These are phyloP conservation scores for Drosophila pandora DNA, from an alignment of 1,140 invertebrate genomes.

Conservation along the genomic window DNA sequence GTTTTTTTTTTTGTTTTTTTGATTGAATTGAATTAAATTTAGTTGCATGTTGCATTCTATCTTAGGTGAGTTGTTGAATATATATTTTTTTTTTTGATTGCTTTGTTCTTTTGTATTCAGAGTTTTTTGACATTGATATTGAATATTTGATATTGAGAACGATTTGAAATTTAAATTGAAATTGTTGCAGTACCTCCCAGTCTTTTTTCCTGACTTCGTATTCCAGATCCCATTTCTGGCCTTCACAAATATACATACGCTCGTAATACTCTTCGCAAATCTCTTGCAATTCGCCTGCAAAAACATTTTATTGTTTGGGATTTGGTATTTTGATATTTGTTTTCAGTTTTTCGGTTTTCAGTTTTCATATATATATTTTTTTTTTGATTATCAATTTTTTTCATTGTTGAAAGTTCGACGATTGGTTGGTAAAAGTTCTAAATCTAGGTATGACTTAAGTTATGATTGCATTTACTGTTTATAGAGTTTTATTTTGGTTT, in stretches of 20 bases:
- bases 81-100: conserved; percentile 38
- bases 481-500: conserved; percentile 48
- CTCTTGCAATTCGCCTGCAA: conserved; percentile 87
- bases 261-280: conserved; percentile 98
- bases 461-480: conserved; percentile 57
- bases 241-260: conserved; percentile 97
- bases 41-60: conserved; percentile 47
- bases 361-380: conserved; percentile 4
- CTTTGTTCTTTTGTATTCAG: conserved; percentile 58
- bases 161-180: conserved; percentile 67
- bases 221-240: conserved; percentile 99
- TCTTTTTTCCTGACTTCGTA: conserved; percentile 99
- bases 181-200: conserved; percentile 93
- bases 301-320: conserved; percentile 62
- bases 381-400: conserved; percentile 18
- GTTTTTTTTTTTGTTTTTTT: conserved; percentile 13
- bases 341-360: conserved; percentile 27
- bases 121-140: conserved; percentile 53
- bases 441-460: conserved; percentile 46
- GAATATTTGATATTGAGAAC: conserved; percentile 42
- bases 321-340: conserved; percentile 33
- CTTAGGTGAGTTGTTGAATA: conserved; percentile 35
- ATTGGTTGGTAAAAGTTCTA: conserved; percentile 32
- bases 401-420: conserved; percentile 19
- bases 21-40: conserved; percentile 25